Percentiles rank a stretch among this genome's conserved stretches.
Evolutionary conservation across 2,888 invertebrate genomes (phyloP).

Genomic region (Phalera bucephala): DNA sequence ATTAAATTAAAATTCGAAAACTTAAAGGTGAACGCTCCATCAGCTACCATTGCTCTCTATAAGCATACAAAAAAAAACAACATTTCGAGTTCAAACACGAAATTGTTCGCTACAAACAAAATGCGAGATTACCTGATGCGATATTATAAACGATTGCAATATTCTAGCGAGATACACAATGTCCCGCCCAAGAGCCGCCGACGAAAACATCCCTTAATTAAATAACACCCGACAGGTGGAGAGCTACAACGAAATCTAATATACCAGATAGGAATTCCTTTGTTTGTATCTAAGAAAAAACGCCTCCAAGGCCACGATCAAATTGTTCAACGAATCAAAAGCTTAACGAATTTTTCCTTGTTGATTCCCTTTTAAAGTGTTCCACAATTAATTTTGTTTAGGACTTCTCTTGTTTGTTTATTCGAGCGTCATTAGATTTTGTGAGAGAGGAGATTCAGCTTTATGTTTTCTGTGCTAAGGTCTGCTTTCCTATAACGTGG

Average conservation of each 20-base stretch:
- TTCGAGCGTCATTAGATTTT: slow-evolving; percentile 13
- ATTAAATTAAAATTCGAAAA: too few species aligned
- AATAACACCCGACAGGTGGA: slow-evolving; percentile 62
- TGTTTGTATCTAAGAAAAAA: slow-evolving; percentile 40
- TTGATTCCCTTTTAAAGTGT: slow-evolving; percentile 34
- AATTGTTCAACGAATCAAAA: slow-evolving; percentile 32
- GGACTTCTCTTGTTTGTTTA: slow-evolving; percentile 26
- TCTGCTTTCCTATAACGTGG: too few species aligned
- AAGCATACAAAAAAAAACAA: too few species aligned
- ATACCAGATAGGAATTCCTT: slow-evolving; percentile 54
- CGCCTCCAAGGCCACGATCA: slow-evolving; percentile 25
- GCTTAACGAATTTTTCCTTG: slow-evolving; percentile 26
- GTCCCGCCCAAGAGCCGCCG: slow-evolving; percentile 30
- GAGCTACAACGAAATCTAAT: slow-evolving; percentile 55
- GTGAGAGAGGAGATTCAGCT: neutral
- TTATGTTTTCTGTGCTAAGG: too few species aligned
- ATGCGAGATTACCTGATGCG: slow-evolving; percentile 29
- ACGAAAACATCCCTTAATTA: slow-evolving; percentile 68
- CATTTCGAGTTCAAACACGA: slow-evolving; percentile 23
- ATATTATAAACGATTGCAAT: slow-evolving; percentile 51
- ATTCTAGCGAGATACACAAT: slow-evolving; percentile 39
- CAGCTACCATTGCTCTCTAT: too few species aligned
- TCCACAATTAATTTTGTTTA: slow-evolving; percentile 36
- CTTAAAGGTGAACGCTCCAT: too few species aligned
- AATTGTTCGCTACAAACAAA: slow-evolving; percentile 31